A percentile compares a stretch with the other conserved stretches of the same genome.
These are phyloP conservation scores for Hydropsyche tenuis DNA, from an alignment of 1,140 invertebrate species.

Conservation along the genomic window DNA sequence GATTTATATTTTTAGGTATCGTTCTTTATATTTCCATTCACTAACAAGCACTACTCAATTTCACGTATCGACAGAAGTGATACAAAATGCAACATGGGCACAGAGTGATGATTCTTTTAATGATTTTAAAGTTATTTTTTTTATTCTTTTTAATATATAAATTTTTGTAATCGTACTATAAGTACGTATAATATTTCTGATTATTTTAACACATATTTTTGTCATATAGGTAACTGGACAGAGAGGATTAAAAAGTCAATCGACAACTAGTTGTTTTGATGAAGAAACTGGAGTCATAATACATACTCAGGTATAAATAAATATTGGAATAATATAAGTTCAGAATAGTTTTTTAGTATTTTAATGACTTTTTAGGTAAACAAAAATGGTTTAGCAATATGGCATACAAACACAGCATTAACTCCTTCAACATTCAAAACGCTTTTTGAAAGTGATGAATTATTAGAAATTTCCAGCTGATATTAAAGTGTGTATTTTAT, in stretches of 20 bases:
- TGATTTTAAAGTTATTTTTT: conserved; percentile 67
- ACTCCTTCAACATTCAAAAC: conserved; percentile 70
- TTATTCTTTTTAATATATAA: no score
- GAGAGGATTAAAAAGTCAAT: conserved; percentile 73
- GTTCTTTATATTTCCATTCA: conserved; percentile 77
- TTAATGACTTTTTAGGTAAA: conserved; percentile 58
- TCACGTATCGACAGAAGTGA: conserved; percentile 70
- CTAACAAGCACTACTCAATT: conserved; percentile 77
- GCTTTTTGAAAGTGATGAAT: conserved; percentile 67
- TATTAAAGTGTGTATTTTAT: conserved; percentile 61
- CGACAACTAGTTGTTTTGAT: conserved; percentile 75
- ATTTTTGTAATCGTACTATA: no score
- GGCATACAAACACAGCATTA: conserved; percentile 71
- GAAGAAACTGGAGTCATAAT: conserved; percentile 73
- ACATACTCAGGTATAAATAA: conserved; percentile 74
- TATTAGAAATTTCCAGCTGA: conserved; percentile 75
- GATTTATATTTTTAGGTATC: conserved; percentile 58
- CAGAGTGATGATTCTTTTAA: conserved; percentile 67
- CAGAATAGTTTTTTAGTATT: neutral
- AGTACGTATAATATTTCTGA: conserved; percentile 1
- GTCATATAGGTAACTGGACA: conserved; percentile 60
- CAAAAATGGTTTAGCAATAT: conserved; percentile 70
- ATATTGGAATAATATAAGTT: no score
- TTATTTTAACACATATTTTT: conserved; percentile 8
- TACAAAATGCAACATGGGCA: conserved; percentile 71